phyloP scores from a whole-genome alignment of 2,797 vertebrate genomes.

The Labroides dimidiatus region DNA sequence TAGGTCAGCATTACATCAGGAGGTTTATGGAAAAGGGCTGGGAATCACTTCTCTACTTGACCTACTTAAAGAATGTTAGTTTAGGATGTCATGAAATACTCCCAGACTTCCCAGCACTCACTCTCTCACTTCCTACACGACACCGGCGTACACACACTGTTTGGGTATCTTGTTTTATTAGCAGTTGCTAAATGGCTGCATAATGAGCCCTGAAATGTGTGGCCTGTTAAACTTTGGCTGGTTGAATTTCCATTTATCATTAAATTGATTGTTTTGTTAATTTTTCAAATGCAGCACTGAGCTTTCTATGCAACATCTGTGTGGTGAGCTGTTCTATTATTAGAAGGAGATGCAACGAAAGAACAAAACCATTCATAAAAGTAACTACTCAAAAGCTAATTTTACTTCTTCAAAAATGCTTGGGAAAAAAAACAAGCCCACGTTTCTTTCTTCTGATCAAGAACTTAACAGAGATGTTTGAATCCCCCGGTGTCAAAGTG shows the following conservation, averaged over 20 bases:
- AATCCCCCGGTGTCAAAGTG: conserved; percentile 14
- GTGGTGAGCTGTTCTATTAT: conserved; percentile 7
- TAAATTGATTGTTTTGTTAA: conserved; percentile 21
- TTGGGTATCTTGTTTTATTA: conserved; percentile 71
- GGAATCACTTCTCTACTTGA: conserved; percentile 76
- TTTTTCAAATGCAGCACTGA: conserved; percentile 8
- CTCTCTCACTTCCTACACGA: conserved; percentile 67
- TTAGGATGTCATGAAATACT: conserved; percentile 74
- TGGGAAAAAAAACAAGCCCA: not conserved
- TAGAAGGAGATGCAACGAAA: conserved; percentile 5
- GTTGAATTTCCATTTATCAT: conserved; percentile 29
- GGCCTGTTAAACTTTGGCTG: conserved; percentile 17
- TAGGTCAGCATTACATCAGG: conserved; percentile 82
- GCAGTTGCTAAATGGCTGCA: conserved; percentile 64
- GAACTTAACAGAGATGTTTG: conserved; percentile 22
- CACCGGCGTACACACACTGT: conserved; percentile 56
- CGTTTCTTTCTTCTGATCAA: conserved; percentile 9
- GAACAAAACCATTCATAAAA: conserved; percentile 26
- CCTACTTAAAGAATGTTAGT: conserved; percentile 82
- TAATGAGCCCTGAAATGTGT: conserved; percentile 53
- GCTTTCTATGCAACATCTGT: not conserved
- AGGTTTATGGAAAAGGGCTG: conserved; percentile 76
- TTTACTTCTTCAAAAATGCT: not conserved
- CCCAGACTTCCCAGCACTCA: conserved; percentile 66
- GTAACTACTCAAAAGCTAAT: conserved; percentile 7